Base-by-base conservation (phyloP, 2,888 invertebrate species). In the Nymphalis polychloros region DNA sequence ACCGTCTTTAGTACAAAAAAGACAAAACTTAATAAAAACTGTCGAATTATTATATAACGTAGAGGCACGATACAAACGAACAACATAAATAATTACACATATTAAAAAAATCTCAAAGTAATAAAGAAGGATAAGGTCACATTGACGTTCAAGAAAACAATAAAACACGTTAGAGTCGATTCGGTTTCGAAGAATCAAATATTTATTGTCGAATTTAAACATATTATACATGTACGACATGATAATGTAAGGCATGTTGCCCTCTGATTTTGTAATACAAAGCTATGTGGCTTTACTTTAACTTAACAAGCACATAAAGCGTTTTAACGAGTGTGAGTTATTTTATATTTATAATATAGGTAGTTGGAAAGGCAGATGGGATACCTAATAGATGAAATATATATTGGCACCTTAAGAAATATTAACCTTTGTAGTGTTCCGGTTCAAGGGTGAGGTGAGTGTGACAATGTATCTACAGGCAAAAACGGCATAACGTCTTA, bases 131-230 rank as follows among this genome's bases (percentile, higher is more conserved):
- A 13, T 27, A 63, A 68, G 70, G 70, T 70, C 70, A 70, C 70
- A 70, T 64, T 70, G 70, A 62, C 31, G 52, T 48, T 63, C 46
- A 57, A 47, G 23, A 55, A 62, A 49, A 64, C 49, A 67, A 70
- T 52, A 64, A 68, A 70, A 70, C 68, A 63, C 20, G 31, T 59
- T 64, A 63, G 68, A 61, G 23, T 61, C 41, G 49, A 50, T 41
- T 52, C n/a, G 53, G 63, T 20, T 71, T 69, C 68, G 60, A 64
- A 63, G 69, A 72, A 72, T 64, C 60, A 46, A 35, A 64, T 64
- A 70, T 70, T 70, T 70, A 70, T 64, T 62, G 63, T 59, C 62
- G 62, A 66, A 53, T 59, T 59, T 23, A 63, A 69, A 69, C 62
- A 59, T 62, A 69, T 69, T 63, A 53, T 31, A 59, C 59, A 19